These are phyloP conservation scores for Poecile montanus DNA, from an alignment of 2,797 vertebrate genomes.

Conservation along the genomic window DNA sequence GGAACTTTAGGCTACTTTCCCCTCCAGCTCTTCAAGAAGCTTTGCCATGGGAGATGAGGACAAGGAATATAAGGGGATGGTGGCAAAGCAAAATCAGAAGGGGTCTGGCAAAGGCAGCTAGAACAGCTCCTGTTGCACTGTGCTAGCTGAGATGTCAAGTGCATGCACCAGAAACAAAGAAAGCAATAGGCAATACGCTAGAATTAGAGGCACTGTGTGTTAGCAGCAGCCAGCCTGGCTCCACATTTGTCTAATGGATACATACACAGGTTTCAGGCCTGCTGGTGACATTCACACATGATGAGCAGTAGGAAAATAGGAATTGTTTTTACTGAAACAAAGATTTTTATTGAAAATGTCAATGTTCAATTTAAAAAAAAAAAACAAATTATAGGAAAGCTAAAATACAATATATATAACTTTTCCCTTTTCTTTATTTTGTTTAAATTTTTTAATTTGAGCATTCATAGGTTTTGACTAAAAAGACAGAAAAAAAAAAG, in stretches of 20 bases:
- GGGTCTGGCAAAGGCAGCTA: not conserved
- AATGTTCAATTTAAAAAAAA: not conserved
- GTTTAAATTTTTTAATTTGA: not conserved
- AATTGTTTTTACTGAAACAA: constrained; percentile 16
- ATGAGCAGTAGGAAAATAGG: constrained; percentile 11
- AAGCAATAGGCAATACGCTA: not conserved
- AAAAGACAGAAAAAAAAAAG: not conserved
- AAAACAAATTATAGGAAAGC: not conserved
- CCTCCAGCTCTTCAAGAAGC: not conserved
- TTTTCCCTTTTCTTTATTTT: not conserved
- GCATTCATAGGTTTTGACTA: not conserved
- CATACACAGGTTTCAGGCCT: constrained; percentile 5
- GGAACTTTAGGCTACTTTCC: not conserved
- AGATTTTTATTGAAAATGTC: constrained; percentile 1
- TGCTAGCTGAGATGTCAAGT: not conserved
- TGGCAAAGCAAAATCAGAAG: not conserved
- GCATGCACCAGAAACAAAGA: not conserved
- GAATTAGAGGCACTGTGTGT: not conserved
- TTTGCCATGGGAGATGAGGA: not conserved
- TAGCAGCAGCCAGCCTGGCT: not conserved
- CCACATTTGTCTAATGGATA: constrained; percentile 14
- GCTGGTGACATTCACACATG: constrained; percentile 25
- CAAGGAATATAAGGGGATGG: not conserved
- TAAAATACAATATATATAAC: not conserved
- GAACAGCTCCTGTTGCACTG: not conserved